Base-by-base conservation (phyloP, 2,797 vertebrate species). In the Eremophila alpestris region DNA sequence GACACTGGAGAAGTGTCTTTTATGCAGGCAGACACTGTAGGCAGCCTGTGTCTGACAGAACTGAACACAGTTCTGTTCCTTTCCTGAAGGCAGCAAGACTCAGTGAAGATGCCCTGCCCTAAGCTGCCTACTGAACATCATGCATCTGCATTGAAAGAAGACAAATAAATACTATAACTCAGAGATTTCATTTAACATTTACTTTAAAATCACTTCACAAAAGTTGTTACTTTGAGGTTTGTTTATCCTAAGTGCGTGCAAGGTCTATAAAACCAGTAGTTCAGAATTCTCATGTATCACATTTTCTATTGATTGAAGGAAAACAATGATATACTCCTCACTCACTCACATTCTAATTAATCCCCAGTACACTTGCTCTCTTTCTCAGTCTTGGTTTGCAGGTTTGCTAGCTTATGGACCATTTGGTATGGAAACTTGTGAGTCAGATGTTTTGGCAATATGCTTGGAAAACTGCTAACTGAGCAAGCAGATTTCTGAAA, bases 1-100 rank as follows among this genome's bases (percentile, higher is more conserved):
- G 59, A 83, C 79, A 86, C 45, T 71, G 83, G 77, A 89, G 58
- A 86, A 82, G 13, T 16, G 84, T 54, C 87, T 95, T 94, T 94
- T 87, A 60, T 83, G 63, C 48, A 85, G 41, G 43, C 78, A 89
- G 67, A 62, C 60, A 62, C 75, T 83, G 60, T n/a, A 30, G 86
- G 94, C 89, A 73, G 29, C 7, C 56, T 36, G 8, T 70, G 43
- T 75, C 63, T 85, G 84, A 62, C 55, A 63, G 83, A 83, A 89
- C 27, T 12, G 21, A 16, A 13, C 5, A 10, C 21, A 34, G 36
- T 79, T 89, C 87, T 90, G 76, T 56, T 49, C 18, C 9, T 91
- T 67, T 96, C 86, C 91, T 60, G 14, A 52, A 75, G 95, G 93
- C 83, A 92, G 30, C 56, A 51, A 74, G 19, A 10, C 58, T 95